Evolutionary conservation across 2,888 invertebrate genomes (phyloP).

Genomic region (Empis livida): DNA sequence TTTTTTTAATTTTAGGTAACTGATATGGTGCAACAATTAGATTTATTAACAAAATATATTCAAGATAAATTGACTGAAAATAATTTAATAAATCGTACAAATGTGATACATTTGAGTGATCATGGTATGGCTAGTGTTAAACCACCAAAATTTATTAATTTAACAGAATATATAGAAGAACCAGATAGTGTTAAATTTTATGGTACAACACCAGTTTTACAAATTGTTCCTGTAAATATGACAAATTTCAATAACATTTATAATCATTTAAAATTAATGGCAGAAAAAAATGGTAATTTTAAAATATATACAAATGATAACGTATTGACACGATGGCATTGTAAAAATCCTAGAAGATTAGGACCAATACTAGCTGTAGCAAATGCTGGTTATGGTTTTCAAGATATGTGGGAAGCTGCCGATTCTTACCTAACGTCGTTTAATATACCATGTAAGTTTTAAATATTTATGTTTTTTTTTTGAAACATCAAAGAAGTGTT

Average conservation of each 20-base stretch:
- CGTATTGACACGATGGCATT: constrained; percentile 48
- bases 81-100: constrained; percentile 40
- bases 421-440: constrained; percentile 33
- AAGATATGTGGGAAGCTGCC: constrained; percentile 38
- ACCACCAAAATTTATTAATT: constrained; percentile 41
- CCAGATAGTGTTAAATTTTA: constrained; percentile 36
- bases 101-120: constrained; percentile 57
- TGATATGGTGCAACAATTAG: constrained; percentile 36
- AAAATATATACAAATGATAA: constrained; percentile 46
- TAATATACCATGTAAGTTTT: constrained; percentile 36
- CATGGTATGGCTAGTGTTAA: constrained; percentile 54
- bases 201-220: constrained; percentile 44
- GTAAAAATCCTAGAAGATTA: constrained; percentile 43
- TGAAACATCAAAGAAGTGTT: too few species aligned
- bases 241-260: constrained; percentile 40
- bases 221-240: constrained; percentile 42
- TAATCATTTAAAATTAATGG: constrained; percentile 34
- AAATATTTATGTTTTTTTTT: not conserved
- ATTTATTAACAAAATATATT: constrained; percentile 45
- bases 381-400: constrained; percentile 46
- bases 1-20: constrained; percentile 15
- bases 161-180: constrained; percentile 39
- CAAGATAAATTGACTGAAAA: constrained; percentile 39
- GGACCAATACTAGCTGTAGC: constrained; percentile 50
- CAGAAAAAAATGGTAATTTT: constrained; percentile 36